Evolutionary conservation across 1,140 invertebrate genomes (phyloP).

Genomic region (Hylaeus anthracinus): DNA sequence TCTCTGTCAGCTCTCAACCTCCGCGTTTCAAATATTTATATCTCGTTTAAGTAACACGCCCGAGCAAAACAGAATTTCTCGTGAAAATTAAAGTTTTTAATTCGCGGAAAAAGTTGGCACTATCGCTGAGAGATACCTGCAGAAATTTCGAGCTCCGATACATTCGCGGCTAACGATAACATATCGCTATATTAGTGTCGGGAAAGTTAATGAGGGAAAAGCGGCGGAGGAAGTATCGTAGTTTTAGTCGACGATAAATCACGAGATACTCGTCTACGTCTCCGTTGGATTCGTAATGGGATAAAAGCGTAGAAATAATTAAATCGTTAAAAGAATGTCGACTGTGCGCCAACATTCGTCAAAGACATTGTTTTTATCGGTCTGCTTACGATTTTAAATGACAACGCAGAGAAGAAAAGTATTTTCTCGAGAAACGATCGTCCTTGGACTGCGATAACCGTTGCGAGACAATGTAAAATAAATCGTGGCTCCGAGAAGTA

Average conservation of each 20-base stretch:
- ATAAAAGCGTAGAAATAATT: background rate
- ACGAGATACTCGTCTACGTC: background rate
- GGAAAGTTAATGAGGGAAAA: background rate
- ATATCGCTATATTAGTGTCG: conserved; percentile 14
- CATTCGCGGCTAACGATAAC: conserved; percentile 8
- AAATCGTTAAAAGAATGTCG: background rate
- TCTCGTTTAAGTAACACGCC: background rate
- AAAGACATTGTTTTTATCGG: background rate
- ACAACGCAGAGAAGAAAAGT: background rate
- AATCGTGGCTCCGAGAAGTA: no score
- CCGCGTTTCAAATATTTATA: conserved; percentile 44
- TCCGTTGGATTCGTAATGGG: background rate
- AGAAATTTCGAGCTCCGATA: background rate
- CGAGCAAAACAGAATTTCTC: background rate
- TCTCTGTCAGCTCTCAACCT: background rate
- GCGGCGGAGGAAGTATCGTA: background rate
- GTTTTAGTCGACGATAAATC: conserved; percentile 2
- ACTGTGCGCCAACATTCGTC: background rate
- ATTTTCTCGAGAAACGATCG: no score
- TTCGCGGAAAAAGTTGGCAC: background rate
- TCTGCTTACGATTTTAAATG: background rate
- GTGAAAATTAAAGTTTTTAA: conserved; percentile 21
- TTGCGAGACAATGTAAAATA: no score
- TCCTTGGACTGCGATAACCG: no score
- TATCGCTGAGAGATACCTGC: background rate